phyloP scores from a whole-genome alignment of 2,113 vertebrate genomes.

The Brachypteracias leptosomus region DNA sequence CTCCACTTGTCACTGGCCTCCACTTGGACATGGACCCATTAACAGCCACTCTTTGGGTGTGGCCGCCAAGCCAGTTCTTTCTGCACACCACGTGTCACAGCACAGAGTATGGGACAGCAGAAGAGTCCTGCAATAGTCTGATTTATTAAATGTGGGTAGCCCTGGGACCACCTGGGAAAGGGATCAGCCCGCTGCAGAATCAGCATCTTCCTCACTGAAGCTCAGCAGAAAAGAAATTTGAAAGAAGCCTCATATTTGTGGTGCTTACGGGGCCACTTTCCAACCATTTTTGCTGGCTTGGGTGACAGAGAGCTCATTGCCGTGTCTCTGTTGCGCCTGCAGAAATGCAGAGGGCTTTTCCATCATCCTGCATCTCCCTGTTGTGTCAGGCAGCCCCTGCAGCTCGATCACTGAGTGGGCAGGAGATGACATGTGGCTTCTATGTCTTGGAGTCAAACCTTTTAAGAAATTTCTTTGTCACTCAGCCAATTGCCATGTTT shows the following conservation, averaged over 20 bases:
- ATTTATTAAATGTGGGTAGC: not conserved
- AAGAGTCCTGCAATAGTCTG: not conserved
- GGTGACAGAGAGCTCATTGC: not conserved
- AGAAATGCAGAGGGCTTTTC: not conserved
- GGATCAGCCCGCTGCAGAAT: not conserved
- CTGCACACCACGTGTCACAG: not conserved
- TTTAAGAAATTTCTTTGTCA: not conserved
- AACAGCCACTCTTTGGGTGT: too few species aligned
- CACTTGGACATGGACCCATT: too few species aligned
- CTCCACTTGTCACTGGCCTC: too few species aligned
- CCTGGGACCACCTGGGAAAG: not conserved
- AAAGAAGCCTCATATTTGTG: not conserved
- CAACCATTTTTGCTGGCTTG: not conserved
- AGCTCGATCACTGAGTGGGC: not conserved
- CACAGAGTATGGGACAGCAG: not conserved
- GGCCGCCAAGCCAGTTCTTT: too few species aligned
- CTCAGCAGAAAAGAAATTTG: not conserved
- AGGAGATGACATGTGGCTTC: not conserved
- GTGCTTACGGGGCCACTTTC: not conserved
- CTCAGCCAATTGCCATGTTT: not conserved
- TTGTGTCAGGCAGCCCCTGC: not conserved
- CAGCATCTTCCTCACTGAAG: not conserved
- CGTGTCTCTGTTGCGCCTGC: not conserved
- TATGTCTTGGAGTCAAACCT: not conserved
- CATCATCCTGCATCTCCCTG: fast-evolving